phyloP scores from a whole-genome alignment of 2,797 vertebrate species.

The Sarcophilus harrisii region DNA sequence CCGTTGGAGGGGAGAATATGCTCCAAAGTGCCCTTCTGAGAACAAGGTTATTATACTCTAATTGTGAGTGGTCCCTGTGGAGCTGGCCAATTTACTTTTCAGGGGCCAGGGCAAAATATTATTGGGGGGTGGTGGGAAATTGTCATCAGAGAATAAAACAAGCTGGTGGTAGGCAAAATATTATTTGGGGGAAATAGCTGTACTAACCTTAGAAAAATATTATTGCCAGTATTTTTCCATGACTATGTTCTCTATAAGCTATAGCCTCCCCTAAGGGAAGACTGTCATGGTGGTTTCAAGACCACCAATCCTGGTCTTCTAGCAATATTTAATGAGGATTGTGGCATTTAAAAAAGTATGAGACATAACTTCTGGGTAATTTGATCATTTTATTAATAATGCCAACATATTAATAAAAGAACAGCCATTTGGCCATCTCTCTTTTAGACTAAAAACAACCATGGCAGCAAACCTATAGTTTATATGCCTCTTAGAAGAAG shows the following conservation, averaged over 20 bases:
- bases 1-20: neutral
- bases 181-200: neutral
- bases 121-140: neutral
- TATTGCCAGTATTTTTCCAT: neutral
- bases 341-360: neutral
- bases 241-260: neutral
- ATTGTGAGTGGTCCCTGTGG: neutral
- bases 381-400: neutral
- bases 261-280: neutral
- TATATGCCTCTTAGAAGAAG: neutral
- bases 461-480: no score
- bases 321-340: no score
- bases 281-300: neutral
- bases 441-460: neutral
- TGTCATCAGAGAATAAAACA: neutral
- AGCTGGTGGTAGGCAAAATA: neutral
- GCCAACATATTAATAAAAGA: neutral
- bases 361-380: neutral
- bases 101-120: neutral
- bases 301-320: neutral
- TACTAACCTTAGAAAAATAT: neutral
- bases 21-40: neutral
- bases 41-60: neutral
- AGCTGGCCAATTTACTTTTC: neutral
- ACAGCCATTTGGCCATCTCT: neutral